phyloP scores from a whole-genome alignment of 2,888 invertebrate species.

The Agrilus cyanescens region DNA sequence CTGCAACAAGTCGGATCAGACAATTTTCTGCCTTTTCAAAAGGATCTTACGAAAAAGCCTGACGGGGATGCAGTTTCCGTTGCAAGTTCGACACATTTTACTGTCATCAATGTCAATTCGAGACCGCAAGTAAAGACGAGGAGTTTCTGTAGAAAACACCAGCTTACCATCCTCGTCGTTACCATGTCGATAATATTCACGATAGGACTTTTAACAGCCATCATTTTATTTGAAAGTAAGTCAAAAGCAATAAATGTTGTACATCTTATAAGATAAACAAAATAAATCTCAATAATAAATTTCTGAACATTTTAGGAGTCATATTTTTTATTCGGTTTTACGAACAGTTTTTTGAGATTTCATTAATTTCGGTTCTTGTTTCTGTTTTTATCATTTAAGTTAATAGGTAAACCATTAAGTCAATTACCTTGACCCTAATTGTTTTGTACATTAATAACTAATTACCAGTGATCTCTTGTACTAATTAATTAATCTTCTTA shows the following conservation, averaged over 20 bases:
- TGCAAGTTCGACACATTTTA: constrained; percentile 79
- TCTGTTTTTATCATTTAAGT: no score
- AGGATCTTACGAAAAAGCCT: constrained; percentile 32
- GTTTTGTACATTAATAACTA: no score
- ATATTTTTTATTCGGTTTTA: no score
- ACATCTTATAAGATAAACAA: no score
- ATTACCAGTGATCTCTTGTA: no score
- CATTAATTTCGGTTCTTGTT: no score
- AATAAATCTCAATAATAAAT: no score
- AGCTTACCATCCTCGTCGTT: constrained; percentile 69
- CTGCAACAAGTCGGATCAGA: constrained; percentile 21
- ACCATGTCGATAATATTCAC: constrained; percentile 74
- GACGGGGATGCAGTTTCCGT: constrained; percentile 58
- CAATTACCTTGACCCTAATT: no score
- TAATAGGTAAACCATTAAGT: no score
- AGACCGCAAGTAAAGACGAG: constrained; percentile 43
- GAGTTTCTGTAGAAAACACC: constrained; percentile 64
- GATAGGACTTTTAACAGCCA: constrained; percentile 66
- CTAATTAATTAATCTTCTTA: constrained; percentile 8
- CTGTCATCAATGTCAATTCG: constrained; percentile 61
- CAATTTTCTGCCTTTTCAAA: constrained; percentile 27
- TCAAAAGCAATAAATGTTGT: no score
- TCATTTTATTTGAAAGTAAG: constrained; percentile 78
- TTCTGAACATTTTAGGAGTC: no score
- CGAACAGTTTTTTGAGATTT: no score